Conservation (phyloP, 2,113 vertebrate genomes). For the Pteruthius melanotis region DNA sequence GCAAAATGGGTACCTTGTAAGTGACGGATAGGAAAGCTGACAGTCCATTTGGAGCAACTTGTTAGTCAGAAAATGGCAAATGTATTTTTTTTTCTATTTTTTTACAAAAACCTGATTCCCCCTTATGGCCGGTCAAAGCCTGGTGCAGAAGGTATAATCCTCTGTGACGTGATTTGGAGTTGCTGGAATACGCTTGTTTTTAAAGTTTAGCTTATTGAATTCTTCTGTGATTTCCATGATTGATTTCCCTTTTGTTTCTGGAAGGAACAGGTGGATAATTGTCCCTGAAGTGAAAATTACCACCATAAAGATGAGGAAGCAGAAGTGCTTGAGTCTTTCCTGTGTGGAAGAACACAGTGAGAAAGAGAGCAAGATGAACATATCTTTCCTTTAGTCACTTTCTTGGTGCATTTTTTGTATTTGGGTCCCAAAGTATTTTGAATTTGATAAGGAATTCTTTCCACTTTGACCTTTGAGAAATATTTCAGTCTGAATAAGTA, state of each 20-base stretch:
- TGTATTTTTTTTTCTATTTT: neutral
- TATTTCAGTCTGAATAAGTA: neutral
- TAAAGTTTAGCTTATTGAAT: constrained; percentile 83
- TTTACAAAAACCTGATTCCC: neutral
- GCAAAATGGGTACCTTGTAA: neutral
- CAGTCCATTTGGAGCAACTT: neutral
- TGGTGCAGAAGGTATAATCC: constrained; percentile 50
- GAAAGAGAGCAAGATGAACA: neutral
- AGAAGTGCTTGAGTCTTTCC: constrained; percentile 80
- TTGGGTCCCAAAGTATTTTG: neutral
- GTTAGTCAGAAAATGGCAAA: neutral
- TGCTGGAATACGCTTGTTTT: constrained; percentile 6
- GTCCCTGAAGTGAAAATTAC: constrained; percentile 75
- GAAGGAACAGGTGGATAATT: constrained; percentile 77
- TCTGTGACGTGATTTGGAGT: neutral
- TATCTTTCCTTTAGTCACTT: neutral
- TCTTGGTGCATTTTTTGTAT: neutral
- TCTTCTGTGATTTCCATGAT: constrained; percentile 79
- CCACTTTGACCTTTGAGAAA: neutral
- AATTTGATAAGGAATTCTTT: neutral
- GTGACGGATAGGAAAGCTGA: neutral
- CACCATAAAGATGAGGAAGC: constrained; percentile 80
- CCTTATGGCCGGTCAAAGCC: neutral
- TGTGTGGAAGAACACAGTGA: constrained; percentile 51
- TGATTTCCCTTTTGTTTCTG: constrained; percentile 88